These are phyloP conservation scores for Xerus inauris DNA, from an alignment of 2,113 vertebrate genomes.

Conservation along the genomic window DNA sequence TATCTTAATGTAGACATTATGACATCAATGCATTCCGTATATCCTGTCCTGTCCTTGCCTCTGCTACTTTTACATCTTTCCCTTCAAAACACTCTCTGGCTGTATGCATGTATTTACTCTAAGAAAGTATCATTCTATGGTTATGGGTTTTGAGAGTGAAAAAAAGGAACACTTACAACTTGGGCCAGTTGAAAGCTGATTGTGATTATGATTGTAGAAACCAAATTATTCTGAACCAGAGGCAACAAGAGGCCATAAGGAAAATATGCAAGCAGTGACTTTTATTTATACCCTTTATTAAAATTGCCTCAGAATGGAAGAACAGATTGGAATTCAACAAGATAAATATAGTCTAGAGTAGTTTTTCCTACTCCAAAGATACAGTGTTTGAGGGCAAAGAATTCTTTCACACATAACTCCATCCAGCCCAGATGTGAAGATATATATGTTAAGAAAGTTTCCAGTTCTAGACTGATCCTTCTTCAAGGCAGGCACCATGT, in stretches of 20 bases:
- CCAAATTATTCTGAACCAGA: conserved; percentile 5
- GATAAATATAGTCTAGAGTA: neutral
- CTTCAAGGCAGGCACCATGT: neutral
- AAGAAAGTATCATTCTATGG: too few species aligned
- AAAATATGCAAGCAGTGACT: neutral
- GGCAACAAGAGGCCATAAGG: neutral
- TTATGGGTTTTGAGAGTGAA: neutral
- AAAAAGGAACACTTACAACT: neutral
- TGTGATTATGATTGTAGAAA: neutral
- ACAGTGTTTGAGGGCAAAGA: neutral
- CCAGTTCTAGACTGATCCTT: neutral
- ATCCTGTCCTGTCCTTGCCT: too few species aligned
- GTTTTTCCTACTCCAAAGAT: neutral
- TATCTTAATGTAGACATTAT: too few species aligned
- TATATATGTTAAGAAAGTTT: neutral
- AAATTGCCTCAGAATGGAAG: neutral
- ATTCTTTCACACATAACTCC: neutral
- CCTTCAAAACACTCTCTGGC: too few species aligned
- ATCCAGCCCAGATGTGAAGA: neutral
- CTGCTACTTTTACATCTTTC: too few species aligned
- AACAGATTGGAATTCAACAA: neutral
- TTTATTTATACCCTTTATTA: neutral
- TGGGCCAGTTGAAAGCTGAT: neutral
- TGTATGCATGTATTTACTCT: too few species aligned
- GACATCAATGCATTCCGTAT: too few species aligned